These are phyloP conservation scores for Tachina fera DNA, from an alignment of 2,888 invertebrate genomes.

Conservation along the genomic window DNA sequence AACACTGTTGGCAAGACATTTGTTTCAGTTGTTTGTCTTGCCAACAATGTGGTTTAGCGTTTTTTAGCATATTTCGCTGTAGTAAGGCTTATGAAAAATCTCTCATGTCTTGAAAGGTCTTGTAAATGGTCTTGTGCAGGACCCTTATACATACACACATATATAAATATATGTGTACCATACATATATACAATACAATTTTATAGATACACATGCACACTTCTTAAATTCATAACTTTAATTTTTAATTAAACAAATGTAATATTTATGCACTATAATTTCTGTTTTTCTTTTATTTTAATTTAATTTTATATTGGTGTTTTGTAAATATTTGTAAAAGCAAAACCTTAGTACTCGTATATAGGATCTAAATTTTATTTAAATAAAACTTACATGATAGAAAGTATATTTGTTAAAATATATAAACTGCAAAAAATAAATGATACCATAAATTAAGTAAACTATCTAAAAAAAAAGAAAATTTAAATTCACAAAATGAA, in stretches of 20 bases:
- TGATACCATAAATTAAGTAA: neutral
- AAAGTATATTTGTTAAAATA: slow-evolving; percentile 20
- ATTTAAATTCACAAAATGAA: slow-evolving; percentile 14
- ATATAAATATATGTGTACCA: slow-evolving; percentile 17
- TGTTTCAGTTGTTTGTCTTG: too few relatives aligned
- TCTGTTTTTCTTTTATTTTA: slow-evolving; percentile 59
- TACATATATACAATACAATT: neutral
- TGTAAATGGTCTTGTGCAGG: too few relatives aligned
- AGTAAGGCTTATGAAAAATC: too few relatives aligned
- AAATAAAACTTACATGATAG: slow-evolving; percentile 47
- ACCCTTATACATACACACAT: slow-evolving; percentile 10
- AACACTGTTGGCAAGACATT: too few relatives aligned
- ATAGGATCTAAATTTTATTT: slow-evolving; percentile 72
- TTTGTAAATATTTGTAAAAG: slow-evolving; percentile 80
- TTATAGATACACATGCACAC: neutral
- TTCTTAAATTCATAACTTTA: neutral
- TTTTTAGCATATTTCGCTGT: too few relatives aligned
- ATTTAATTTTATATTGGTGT: slow-evolving; percentile 73
- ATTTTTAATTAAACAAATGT: slow-evolving; percentile 54
- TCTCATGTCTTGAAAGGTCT: too few relatives aligned
- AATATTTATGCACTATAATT: slow-evolving; percentile 66
- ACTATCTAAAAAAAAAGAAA: neutral
- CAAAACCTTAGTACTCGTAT: slow-evolving; percentile 73
- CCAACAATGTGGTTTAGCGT: too few relatives aligned
- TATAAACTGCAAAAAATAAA: neutral